phyloP scores from a whole-genome alignment of 2,888 invertebrate species.

The Villa cingulata region DNA sequence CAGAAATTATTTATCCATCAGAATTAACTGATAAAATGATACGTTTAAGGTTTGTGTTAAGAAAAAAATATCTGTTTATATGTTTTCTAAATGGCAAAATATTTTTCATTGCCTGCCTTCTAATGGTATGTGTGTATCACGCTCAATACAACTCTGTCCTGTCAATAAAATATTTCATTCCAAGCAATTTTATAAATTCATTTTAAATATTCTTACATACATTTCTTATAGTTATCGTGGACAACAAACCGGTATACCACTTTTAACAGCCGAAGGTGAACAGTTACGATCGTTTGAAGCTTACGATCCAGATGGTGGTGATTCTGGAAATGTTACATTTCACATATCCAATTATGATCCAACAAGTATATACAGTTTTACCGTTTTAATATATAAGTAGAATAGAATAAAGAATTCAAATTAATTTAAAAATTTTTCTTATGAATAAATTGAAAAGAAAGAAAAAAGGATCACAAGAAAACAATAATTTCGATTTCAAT shows the following conservation, averaged over 20 bases:
- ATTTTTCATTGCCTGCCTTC: no score
- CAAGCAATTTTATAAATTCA: no score
- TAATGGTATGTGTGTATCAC: no score
- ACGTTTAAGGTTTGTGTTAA: slow-evolving; percentile 29
- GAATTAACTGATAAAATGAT: slow-evolving; percentile 24
- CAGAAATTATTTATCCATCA: slow-evolving; percentile 43
- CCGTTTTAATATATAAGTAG: no score
- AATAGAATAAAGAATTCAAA: no score
- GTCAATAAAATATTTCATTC: not conserved
- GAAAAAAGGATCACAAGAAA: no score
- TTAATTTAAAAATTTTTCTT: no score
- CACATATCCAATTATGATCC: slow-evolving; percentile 20
- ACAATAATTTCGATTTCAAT: no score
- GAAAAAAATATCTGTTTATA: no score
- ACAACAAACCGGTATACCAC: slow-evolving; percentile 15
- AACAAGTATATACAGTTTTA: not conserved
- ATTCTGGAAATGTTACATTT: slow-evolving; percentile 43
- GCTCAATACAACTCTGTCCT: not conserved
- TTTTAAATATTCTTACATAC: not conserved
- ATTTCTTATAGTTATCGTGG: slow-evolving; percentile 5
- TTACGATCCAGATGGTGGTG: slow-evolving; percentile 42
- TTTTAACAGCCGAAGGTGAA: slow-evolving; percentile 27
- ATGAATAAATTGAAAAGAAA: no score
- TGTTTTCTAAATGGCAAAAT: no score
- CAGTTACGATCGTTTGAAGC: slow-evolving; percentile 38